Percentiles rank a stretch among this genome's conserved stretches.
These are phyloP conservation scores for Ennomos erosarius DNA, from an alignment of 2,888 invertebrate genomes.

Conservation along the genomic window DNA sequence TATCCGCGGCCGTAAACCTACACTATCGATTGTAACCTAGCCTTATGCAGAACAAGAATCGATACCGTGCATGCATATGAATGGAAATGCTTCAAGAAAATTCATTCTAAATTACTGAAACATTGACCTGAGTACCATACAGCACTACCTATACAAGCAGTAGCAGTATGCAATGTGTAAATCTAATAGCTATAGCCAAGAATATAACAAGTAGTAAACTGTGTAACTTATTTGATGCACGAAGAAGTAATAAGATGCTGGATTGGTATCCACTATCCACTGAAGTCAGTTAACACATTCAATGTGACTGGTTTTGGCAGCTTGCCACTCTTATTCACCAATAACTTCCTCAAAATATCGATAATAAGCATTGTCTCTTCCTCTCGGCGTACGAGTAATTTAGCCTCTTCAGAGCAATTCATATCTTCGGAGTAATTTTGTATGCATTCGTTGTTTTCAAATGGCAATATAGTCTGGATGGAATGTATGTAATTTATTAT, in stretches of 20 bases:
- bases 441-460: constrained; percentile 67
- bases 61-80: constrained; percentile 35
- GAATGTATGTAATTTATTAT: constrained; percentile 73
- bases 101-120: constrained; percentile 48
- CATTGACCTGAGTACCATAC: constrained; percentile 28
- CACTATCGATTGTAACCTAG: constrained; percentile 61
- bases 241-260: constrained; percentile 25
- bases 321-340: constrained; percentile 56
- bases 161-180: too few relatives aligned
- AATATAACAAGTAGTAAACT: constrained; percentile 22
- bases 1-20: constrained; percentile 73
- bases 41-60: constrained; percentile 40
- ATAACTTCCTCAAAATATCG: constrained; percentile 60
- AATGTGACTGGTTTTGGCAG: constrained; percentile 23
- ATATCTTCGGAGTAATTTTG: constrained; percentile 67
- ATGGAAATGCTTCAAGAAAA: constrained; percentile 47
- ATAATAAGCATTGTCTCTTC: constrained; percentile 58
- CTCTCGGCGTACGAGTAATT: constrained; percentile 42
- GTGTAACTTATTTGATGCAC: constrained; percentile 12
- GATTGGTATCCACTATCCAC: constrained; percentile 11
- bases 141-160: too few relatives aligned
- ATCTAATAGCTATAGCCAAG: constrained; percentile 10
- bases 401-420: constrained; percentile 51
- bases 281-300: constrained; percentile 19
- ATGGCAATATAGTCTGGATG: constrained; percentile 61